phyloP scores from a whole-genome alignment of 2,113 vertebrate genomes.

The Synchiropus splendidus region DNA sequence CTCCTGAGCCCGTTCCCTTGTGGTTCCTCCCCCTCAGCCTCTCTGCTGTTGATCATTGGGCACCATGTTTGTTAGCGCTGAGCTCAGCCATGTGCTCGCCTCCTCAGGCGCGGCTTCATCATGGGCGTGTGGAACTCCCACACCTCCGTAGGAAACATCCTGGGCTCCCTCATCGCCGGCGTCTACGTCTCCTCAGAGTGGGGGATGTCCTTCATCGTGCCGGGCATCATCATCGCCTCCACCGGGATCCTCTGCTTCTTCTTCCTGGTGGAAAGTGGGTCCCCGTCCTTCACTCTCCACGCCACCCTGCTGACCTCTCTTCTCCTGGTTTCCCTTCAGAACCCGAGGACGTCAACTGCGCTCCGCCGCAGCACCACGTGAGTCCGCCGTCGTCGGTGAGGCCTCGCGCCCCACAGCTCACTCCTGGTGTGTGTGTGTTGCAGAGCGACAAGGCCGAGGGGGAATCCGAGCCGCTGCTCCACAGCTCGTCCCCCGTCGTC shows the following conservation, averaged over 20 bases:
- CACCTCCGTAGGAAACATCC: constrained; percentile 93
- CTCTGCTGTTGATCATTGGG: not conserved
- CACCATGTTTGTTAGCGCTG: too few species aligned
- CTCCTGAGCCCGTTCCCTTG: too few species aligned
- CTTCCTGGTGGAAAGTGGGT: constrained; percentile 94
- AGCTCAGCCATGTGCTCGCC: constrained; percentile 5
- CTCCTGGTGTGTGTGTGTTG: too few species aligned
- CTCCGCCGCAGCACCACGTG: constrained; percentile 76
- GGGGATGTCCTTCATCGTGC: constrained; percentile 91
- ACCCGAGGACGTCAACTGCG: constrained; percentile 88
- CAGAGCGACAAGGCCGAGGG: too few species aligned
- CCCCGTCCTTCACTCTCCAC: not conserved
- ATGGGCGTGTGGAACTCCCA: constrained; percentile 99
- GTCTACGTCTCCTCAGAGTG: constrained; percentile 77
- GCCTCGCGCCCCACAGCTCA: too few species aligned
- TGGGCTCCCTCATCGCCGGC: constrained; percentile 90
- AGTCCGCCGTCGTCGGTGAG: constrained; percentile 50
- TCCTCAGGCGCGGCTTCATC: constrained; percentile 83
- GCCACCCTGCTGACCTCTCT: not conserved
- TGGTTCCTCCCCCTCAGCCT: too few species aligned
- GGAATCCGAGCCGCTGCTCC: constrained; percentile 58
- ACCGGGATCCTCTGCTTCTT: constrained; percentile 86
- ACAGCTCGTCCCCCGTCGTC: constrained; percentile 33
- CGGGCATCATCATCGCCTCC: constrained; percentile 74
- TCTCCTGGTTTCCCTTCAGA: constrained; percentile 53